Evolutionary conservation across 37 sponge, comb jelly and placozoan genomes (phyloP).

Genomic region (Aplysina aerophoba): DNA sequence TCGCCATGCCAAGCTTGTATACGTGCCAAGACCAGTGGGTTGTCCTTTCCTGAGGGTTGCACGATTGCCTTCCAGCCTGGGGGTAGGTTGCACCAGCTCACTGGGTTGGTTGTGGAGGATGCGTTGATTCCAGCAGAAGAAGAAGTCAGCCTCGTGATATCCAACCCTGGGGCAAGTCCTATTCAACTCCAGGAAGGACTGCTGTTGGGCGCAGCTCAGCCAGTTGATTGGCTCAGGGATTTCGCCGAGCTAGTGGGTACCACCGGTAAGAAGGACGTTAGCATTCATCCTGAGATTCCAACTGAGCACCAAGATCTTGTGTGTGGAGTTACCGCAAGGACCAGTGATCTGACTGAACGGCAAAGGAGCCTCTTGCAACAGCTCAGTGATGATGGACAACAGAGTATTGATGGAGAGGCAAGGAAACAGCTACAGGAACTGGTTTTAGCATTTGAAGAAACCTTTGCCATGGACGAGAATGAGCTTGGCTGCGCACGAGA

Average conservation of each 20-base stretch:
- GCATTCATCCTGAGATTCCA: background rate
- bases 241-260: too few relatives aligned
- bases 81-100: background rate
- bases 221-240: background rate
- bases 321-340: background rate
- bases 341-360: background rate
- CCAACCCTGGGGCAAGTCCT: background rate
- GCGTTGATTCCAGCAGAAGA: background rate
- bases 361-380: background rate
- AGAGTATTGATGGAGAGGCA: background rate
- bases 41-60: background rate
- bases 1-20: slow-evolving; percentile 15
- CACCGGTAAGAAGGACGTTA: too few relatives aligned
- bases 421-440: slow-evolving; percentile 13
- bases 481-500: slow-evolving; percentile 27
- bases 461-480: slow-evolving; percentile 30
- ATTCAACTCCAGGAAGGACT: background rate
- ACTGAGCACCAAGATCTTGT: background rate
- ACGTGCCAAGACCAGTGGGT: background rate
- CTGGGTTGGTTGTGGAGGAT: slow-evolving; percentile 2
- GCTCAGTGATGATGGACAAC: background rate
- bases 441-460: slow-evolving; percentile 17
- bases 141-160: background rate
- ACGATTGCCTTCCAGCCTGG: background rate
- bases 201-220: background rate